Evolutionary conservation across 2,888 invertebrate genomes (phyloP).

Genomic region (Isoperla grammatica): DNA sequence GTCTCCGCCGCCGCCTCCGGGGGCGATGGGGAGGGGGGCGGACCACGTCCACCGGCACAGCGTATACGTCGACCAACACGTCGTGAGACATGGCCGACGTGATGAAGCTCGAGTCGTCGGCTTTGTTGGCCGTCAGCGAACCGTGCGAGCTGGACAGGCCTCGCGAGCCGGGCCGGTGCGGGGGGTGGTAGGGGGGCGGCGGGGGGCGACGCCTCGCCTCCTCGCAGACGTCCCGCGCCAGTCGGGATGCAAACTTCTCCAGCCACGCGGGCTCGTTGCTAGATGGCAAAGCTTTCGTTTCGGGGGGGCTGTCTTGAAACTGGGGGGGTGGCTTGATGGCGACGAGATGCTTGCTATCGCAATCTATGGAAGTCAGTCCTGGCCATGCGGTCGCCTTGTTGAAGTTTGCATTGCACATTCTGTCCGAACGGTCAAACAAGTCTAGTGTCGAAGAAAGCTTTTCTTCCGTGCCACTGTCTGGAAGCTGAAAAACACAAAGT

Average conservation of each 20-base stretch:
- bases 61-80: slow-evolving; percentile 75
- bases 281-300: not conserved
- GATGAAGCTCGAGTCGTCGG: slow-evolving; percentile 80
- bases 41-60: slow-evolving; percentile 77
- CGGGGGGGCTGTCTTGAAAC: slow-evolving; percentile 60
- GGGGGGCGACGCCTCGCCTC: too few species aligned
- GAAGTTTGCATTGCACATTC: slow-evolving; percentile 73
- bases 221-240: slow-evolving; percentile 46
- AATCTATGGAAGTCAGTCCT: slow-evolving; percentile 49
- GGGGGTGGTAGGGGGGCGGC: too few species aligned
- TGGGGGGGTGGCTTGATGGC: slow-evolving; percentile 81
- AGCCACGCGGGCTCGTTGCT: slow-evolving; percentile 33
- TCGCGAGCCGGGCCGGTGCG: slow-evolving; percentile 56
- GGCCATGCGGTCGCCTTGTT: slow-evolving; percentile 55
- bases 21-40: slow-evolving; percentile 50
- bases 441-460: slow-evolving; percentile 71
- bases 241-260: slow-evolving; percentile 45
- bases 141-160: slow-evolving; percentile 81
- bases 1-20: slow-evolving; percentile 43
- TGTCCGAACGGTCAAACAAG: slow-evolving; percentile 68
- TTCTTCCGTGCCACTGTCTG: slow-evolving; percentile 77
- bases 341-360: slow-evolving; percentile 37
- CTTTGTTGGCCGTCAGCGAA: slow-evolving; percentile 68
- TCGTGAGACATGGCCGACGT: slow-evolving; percentile 87
- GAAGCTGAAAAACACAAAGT: slow-evolving; percentile 51